phyloP scores from a whole-genome alignment of 2,888 invertebrate genomes.

The Camptogramma bilineatum region DNA sequence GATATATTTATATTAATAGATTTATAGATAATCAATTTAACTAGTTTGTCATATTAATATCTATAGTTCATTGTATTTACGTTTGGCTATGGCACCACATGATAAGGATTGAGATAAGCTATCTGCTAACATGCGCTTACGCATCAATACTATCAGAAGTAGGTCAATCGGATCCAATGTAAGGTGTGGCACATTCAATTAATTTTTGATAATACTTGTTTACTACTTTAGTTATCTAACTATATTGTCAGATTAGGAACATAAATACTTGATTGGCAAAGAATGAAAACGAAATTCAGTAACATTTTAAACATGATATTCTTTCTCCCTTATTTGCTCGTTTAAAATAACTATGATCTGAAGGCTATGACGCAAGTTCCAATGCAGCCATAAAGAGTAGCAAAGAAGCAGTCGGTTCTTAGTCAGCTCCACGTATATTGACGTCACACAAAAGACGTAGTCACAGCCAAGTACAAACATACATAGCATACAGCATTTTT shows the following conservation, averaged over 20 bases:
- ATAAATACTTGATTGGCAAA: background rate
- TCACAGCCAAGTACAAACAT: too few relatives aligned
- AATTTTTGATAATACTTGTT: background rate
- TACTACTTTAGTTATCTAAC: background rate
- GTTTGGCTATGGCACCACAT: conserved; percentile 1
- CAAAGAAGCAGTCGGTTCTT: too few relatives aligned
- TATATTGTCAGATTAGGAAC: background rate
- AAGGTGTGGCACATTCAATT: conserved; percentile 12
- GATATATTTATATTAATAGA: too few relatives aligned
- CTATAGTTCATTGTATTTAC: background rate
- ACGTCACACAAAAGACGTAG: too few relatives aligned
- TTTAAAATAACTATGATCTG: too few relatives aligned
- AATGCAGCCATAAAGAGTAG: too few relatives aligned
- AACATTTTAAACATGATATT: too few relatives aligned
- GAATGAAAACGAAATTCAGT: background rate
- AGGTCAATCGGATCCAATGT: conserved; percentile 22
- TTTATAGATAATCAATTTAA: too few relatives aligned
- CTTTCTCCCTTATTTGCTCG: too few relatives aligned
- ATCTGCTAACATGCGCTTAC: conserved; percentile 13
- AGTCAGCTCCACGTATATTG: too few relatives aligned
- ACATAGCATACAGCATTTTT: too few relatives aligned
- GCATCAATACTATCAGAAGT: conserved; percentile 21
- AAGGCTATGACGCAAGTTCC: too few relatives aligned
- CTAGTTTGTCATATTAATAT: background rate
- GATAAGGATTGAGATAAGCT: conserved; percentile 22